A percentile compares a stretch with the other conserved stretches of the same genome.
These are phyloP conservation scores for Callyntrura guangdongensis DNA, from an alignment of 2,888 invertebrate genomes.

Conservation along the genomic window DNA sequence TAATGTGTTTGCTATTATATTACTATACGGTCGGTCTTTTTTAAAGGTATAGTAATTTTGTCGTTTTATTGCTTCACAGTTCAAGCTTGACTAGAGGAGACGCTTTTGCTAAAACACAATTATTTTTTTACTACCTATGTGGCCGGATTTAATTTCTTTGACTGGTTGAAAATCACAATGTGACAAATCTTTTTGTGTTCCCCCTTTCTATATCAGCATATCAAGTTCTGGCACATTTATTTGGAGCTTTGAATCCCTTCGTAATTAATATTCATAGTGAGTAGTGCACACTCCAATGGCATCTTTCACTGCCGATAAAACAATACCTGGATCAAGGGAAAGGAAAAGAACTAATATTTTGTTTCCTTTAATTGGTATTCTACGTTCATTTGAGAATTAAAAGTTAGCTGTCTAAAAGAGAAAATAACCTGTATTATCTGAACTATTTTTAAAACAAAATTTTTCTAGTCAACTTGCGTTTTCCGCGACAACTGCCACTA, in stretches of 20 bases:
- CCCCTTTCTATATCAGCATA: too few species aligned
- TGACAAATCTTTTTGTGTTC: constrained; percentile 5
- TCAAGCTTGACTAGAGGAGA: constrained; percentile 1
- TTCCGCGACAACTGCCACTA: too few species aligned
- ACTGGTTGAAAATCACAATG: background rate
- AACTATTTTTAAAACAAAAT: constrained; percentile 1
- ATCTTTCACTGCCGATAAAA: background rate
- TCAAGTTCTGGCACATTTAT: background rate
- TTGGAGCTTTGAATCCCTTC: background rate
- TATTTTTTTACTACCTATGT: constrained; percentile 21
- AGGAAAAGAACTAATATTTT: background rate
- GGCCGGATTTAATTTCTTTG: background rate
- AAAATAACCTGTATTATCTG: constrained; percentile 26
- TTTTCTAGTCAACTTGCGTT: too few species aligned
- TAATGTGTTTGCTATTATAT: background rate
- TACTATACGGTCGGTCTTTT: too few species aligned
- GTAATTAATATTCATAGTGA: constrained; percentile 29
- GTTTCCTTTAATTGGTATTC: constrained; percentile 43
- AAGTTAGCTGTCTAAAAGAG: constrained; percentile 39
- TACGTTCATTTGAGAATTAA: constrained; percentile 43
- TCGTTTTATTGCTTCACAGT: background rate
- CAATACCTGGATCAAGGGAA: constrained; percentile 16
- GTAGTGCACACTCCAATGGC: background rate
- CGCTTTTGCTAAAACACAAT: constrained; percentile 25
- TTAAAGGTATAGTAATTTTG: background rate